phyloP scores from a whole-genome alignment of 2,797 vertebrate species.

The Rhodeus uyekii region DNA sequence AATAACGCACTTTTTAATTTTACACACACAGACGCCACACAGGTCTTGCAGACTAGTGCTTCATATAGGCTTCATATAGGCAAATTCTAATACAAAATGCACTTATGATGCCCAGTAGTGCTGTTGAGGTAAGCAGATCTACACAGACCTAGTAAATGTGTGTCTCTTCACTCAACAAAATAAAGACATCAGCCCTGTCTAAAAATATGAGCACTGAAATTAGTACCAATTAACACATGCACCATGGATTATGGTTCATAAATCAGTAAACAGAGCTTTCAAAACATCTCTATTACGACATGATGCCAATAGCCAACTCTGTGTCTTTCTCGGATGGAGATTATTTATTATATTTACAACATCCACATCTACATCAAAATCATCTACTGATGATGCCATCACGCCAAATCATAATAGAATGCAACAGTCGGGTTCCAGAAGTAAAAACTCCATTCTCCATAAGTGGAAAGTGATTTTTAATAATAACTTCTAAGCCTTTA shows the following conservation, averaged over 20 bases:
- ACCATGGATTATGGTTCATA: slow-evolving; percentile 38
- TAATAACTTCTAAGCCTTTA: neutral
- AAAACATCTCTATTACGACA: slow-evolving; percentile 24
- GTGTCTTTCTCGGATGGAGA: neutral
- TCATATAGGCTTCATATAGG: too few species aligned
- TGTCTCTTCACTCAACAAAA: slow-evolving; percentile 60
- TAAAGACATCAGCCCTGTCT: slow-evolving; percentile 51
- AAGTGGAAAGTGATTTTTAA: neutral
- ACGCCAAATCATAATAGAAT: neutral
- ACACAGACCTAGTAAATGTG: slow-evolving; percentile 8
- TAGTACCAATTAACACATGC: slow-evolving; percentile 2
- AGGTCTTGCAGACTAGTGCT: neutral
- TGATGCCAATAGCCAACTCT: slow-evolving; percentile 10
- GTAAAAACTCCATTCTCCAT: neutral
- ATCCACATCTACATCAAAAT: slow-evolving; percentile 6
- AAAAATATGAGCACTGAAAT: slow-evolving; percentile 24
- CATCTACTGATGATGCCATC: slow-evolving; percentile 21
- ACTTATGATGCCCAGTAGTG: neutral
- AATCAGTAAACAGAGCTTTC: slow-evolving; percentile 40
- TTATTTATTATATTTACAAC: slow-evolving; percentile 3
- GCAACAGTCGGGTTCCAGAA: neutral
- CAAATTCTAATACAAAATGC: neutral
- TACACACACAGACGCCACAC: neutral
- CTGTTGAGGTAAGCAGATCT: neutral
- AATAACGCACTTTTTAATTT: neutral